Percentiles rank a stretch among this genome's conserved stretches.
These are phyloP conservation scores for Geotrupes spiniger DNA, from an alignment of 2,888 invertebrate species.

Conservation along the genomic window DNA sequence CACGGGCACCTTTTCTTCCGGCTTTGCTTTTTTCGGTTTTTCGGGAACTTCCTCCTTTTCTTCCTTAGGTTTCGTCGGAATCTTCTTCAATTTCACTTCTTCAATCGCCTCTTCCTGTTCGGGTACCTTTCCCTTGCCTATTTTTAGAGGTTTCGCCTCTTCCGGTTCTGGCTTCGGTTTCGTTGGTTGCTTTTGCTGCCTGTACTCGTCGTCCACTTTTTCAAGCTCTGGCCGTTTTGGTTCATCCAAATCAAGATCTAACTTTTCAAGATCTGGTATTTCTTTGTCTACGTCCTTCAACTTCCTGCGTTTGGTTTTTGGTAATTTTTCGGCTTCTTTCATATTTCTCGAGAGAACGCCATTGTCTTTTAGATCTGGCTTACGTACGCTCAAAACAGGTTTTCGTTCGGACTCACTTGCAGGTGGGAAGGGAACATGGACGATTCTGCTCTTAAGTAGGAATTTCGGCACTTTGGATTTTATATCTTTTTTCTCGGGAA, in stretches of 20 bases:
- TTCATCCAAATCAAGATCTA: conserved; percentile 50
- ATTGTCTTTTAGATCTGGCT: conserved; percentile 41
- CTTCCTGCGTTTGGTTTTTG: conserved; percentile 44
- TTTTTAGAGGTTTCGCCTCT: conserved; percentile 44
- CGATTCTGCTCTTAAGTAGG: conserved; percentile 68
- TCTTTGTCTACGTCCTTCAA: conserved; percentile 42
- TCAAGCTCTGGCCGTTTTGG: conserved; percentile 41
- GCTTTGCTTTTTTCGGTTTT: conserved; percentile 20
- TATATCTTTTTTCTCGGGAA: conserved; percentile 45
- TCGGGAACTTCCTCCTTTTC: conserved; percentile 34
- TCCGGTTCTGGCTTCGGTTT: conserved; percentile 49
- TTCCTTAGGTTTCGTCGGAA: conserved; percentile 43
- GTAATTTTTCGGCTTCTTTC: conserved; percentile 49
- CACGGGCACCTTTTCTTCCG: conserved; percentile 24
- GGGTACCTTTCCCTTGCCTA: conserved; percentile 51
- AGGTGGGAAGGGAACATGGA: conserved; percentile 52
- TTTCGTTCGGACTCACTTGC: conserved; percentile 38
- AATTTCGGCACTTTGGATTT: conserved; percentile 58
- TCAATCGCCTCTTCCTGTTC: conserved; percentile 38
- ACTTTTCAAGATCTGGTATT: conserved; percentile 49
- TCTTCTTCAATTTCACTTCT: conserved; percentile 45
- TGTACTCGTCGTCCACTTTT: conserved; percentile 41
- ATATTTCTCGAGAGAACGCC: conserved; percentile 53
- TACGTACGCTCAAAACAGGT: conserved; percentile 40
- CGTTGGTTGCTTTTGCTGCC: conserved; percentile 47